These are phyloP conservation scores for Lacerta agilis DNA, from an alignment of 2,797 vertebrate species.

Conservation along the genomic window DNA sequence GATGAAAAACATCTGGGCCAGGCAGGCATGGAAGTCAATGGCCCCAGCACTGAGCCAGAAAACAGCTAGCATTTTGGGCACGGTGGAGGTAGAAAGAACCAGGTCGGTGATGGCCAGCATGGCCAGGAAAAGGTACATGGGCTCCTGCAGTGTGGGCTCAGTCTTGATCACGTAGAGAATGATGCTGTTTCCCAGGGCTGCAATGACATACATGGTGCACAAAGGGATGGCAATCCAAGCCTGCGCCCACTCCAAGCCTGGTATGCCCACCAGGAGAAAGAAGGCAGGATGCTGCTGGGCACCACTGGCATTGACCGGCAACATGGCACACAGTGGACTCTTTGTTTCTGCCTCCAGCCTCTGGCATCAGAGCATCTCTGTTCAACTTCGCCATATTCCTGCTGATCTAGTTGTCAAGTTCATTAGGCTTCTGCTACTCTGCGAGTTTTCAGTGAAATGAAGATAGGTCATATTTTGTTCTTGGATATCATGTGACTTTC, in stretches of 20 bases:
- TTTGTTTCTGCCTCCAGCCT: background rate
- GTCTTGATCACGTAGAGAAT: conserved; percentile 51
- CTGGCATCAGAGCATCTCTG: background rate
- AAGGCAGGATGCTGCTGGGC: background rate
- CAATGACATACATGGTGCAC: conserved; percentile 46
- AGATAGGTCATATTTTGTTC: no score
- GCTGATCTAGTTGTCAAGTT: no score
- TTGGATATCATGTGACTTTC: no score
- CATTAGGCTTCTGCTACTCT: no score
- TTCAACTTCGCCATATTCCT: no score
- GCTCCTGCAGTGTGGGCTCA: conserved; percentile 66
- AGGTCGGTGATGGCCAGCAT: conserved; percentile 79
- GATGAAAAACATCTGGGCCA: conserved; percentile 77
- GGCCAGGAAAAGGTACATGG: conserved; percentile 80
- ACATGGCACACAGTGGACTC: background rate
- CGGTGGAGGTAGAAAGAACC: conserved; percentile 58
- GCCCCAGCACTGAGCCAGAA: conserved; percentile 38
- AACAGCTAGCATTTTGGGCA: conserved; percentile 72
- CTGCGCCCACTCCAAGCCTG: background rate
- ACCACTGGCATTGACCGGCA: background rate
- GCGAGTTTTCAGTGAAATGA: no score
- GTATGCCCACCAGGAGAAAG: conserved; percentile 38
- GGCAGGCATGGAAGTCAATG: conserved; percentile 67
- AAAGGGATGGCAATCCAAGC: conserved; percentile 53
- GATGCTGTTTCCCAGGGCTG: conserved; percentile 60